Base-by-base conservation (phyloP, 2,113 vertebrate genomes). In the Myanophis thanlyinensis region DNA sequence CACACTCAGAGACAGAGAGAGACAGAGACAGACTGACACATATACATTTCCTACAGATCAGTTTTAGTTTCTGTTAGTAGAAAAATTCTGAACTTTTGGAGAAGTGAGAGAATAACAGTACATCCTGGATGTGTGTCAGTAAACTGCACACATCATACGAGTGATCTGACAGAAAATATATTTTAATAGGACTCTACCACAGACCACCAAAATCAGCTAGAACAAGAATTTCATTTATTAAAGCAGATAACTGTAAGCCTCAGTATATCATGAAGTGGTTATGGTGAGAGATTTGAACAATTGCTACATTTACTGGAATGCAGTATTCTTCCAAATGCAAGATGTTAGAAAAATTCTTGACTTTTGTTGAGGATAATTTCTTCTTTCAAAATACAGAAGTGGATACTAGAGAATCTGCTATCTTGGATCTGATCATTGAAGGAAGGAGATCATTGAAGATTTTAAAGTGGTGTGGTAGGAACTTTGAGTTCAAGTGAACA, bases 31-130 rank as follows among this genome's bases (percentile, higher is more conserved):
- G 59, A 30, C 12, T 54, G n/a, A 56, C 30, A 40, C 18, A 89
- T 18, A 93, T 90, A 4, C 4, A 94, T 94, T 96, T 97, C 95
- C 94, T 97, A 52, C 93, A 93, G 95, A 96, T 97, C 95, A 96
- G 94, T 96, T 96, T 96, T 95, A 95, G 93, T 93, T 96, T 96
- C 94, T 96, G 94, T 96, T 88, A 89, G 95, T 95, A 93, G 49
- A 59, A 96, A 95, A 96, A 96, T 93, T 95, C 95, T 95, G 95
- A 97, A 96, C 92, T 96, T 95, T 94, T 92, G 90, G 89, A 2
- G 96, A 92, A 96, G 89, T 94, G 95, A 95, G 94, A 95, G 94
- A 96, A 97, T 96, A 96, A 91, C 84, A 96, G 89, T 94, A 96
- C 95, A 96, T 40, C 18, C 73, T 80, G 73, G 2, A 22, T 80